These are phyloP conservation scores for Pristis pectinata DNA, from an alignment of 2,797 vertebrate genomes.

Conservation along the genomic window DNA sequence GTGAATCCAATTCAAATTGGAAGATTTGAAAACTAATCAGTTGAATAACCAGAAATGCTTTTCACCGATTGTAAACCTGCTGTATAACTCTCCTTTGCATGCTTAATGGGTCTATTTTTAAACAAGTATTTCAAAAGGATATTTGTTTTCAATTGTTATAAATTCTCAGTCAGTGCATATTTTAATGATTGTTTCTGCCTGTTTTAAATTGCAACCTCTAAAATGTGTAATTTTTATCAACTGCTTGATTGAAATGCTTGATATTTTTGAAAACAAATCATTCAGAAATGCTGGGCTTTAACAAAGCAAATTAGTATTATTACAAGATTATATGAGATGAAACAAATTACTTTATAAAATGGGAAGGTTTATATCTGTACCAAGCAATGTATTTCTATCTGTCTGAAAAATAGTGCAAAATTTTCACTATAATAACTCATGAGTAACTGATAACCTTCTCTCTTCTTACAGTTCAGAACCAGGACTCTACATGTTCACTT, in stretches of 20 bases:
- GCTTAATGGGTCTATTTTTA: neutral
- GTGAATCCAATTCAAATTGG: neutral
- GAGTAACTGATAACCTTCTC: no score
- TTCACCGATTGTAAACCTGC: neutral
- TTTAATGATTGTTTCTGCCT: neutral
- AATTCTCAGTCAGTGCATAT: neutral
- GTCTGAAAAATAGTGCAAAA: neutral
- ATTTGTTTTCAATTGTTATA: neutral
- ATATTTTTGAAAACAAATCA: neutral
- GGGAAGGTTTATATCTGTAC: neutral
- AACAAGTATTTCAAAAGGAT: neutral
- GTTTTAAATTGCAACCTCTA: neutral
- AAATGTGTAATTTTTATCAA: conserved; percentile 3
- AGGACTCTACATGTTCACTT: no score
- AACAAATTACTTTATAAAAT: neutral
- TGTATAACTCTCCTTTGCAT: conserved; percentile 19
- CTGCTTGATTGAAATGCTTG: neutral
- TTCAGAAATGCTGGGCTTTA: neutral
- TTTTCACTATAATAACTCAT: neutral
- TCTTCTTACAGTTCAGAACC: no score
- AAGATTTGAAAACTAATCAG: neutral
- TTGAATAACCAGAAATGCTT: neutral
- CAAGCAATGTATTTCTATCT: neutral
- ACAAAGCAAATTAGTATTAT: conserved; percentile 2
- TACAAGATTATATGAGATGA: neutral